Base-by-base conservation (phyloP, 1,140 invertebrate species). In the Manduca sexta region DNA sequence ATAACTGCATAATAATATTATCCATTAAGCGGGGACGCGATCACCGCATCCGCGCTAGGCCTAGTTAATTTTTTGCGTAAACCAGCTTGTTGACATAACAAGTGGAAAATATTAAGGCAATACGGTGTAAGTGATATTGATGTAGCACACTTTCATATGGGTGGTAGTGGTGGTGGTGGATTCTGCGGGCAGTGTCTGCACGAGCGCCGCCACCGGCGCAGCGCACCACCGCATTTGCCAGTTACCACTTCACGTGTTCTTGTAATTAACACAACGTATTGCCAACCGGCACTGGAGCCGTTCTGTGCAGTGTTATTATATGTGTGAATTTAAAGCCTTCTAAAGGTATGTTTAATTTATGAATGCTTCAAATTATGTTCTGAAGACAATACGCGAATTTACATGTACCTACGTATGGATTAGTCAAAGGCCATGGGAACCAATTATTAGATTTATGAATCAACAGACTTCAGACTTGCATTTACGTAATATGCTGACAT, bases 61-160 rank as follows among this genome's bases (percentile, higher is more conserved):
- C 21, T 26, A 26, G 4, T 26, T 26, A 26, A 26, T 26, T 26
- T 26, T 26, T 26, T 26, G 21, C 21, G 52, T 37, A 49, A 35
- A 45, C 11, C 29, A 41, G 43, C 49, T 55, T 48, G 57, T 69
- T 67, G 60, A 69, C 64, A 69, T 69, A 71, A 70, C 63, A 71
- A 52, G 55, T 66, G 60, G 63, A 62, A 68, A 64, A 66, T 69
- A 61, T 68, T 75, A 70, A 59, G 60, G 61, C 60, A 60, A 56
- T 56, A 53, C 47, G 59, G 53, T 60, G 63, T 71, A 70, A 70
- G 70, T 73, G 69, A 73, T 69, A 71, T 35, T 65, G 60, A 60
- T 68, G 56, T 64, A 64, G 58, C 58, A 63, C 56, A 78, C 77
- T 81, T 81, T 81, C 77, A 75, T 78, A 69, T 52, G 62, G 73